A percentile compares a stretch with the other conserved stretches of the same genome.
Conservation (phyloP, 2,113 vertebrate species). For the Alligator mississippiensis region DNA sequence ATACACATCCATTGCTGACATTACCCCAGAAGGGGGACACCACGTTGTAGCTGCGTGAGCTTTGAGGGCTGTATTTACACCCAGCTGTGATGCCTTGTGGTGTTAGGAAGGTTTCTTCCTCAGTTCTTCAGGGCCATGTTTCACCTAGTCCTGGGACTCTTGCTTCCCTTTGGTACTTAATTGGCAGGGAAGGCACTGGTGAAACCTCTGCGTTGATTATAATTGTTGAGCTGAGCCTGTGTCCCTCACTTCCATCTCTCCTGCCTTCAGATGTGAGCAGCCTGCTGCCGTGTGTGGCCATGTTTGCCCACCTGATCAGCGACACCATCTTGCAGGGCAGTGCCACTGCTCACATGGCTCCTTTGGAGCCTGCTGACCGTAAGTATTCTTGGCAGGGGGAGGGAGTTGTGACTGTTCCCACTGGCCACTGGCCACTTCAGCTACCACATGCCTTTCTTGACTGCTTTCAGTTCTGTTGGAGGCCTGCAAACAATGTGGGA, state of each 20-base stretch:
- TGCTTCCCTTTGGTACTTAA: not conserved
- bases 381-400: constrained; percentile 41
- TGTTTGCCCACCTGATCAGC: constrained; percentile 89
- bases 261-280: constrained; percentile 77
- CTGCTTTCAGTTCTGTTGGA: constrained; percentile 84
- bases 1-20: not conserved
- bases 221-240: not conserved
- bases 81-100: not conserved
- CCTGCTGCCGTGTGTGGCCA: constrained; percentile 85
- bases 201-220: not conserved
- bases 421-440: rapidly evolving
- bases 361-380: constrained; percentile 91
- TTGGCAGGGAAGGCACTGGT: not conserved
- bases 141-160: not conserved
- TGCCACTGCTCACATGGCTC: constrained; percentile 89
- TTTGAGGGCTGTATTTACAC: not conserved
- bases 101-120: not conserved
- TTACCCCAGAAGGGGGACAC: not conserved
- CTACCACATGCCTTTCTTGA: rapidly evolving
- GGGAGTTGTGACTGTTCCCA: not conserved
- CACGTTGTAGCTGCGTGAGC: not conserved
- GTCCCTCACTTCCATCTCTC: not conserved
- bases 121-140: not conserved
- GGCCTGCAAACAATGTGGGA: constrained; percentile 86
- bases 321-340: constrained; percentile 92